Base-by-base conservation (phyloP, 1,140 invertebrate species). In the Scaptomyza graminum region DNA sequence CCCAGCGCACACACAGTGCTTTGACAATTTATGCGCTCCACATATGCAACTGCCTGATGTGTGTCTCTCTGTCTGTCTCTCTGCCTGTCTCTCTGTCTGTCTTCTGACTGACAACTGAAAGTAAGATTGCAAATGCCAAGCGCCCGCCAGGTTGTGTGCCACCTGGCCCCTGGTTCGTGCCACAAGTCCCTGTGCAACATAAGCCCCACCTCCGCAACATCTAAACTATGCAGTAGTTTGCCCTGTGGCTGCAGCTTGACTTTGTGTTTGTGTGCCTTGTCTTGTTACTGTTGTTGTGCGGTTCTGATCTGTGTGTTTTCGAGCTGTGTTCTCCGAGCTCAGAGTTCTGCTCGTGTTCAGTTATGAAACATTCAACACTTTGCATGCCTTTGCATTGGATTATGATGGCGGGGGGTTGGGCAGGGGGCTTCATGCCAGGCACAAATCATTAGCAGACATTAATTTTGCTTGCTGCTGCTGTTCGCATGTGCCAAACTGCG, bases 281-380 rank as follows among this genome's bases (percentile, higher is more conserved):
- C 9, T 37, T 12, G 4, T 41, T 31, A 31, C 28, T 41, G 37
- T 41, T 41, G 63, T 56, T 25, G 70, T 52, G 18, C 18, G 55
- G 43, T 13, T 50, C 52, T 37, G 61, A 49, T 66, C 50, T 22
- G 18, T 22, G 18, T 22, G 18, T 22, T 22, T 22, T 22, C 18
- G 18, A 22, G 18, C 18, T 22, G 18, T 22, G 18, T 22, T 22
- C 18, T 22, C 18, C 2, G 18, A 22, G 18, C 18, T 1, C 18
- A 3, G 18, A 22, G 18, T 22, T 63, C 47, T 54, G 34, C 43
- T 54, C 56, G 66, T 59, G 66, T 60, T 59, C 70, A 65, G 78
- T 76, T 87, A 87, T 87, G 82, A 87, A 87, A 82, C 83, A 87
- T 87, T 87, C 79, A 87, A 76, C 83, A 88, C 71, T 87, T 79